phyloP scores from a whole-genome alignment of 2,797 vertebrate species.

The Melanogrammus aeglefinus region DNA sequence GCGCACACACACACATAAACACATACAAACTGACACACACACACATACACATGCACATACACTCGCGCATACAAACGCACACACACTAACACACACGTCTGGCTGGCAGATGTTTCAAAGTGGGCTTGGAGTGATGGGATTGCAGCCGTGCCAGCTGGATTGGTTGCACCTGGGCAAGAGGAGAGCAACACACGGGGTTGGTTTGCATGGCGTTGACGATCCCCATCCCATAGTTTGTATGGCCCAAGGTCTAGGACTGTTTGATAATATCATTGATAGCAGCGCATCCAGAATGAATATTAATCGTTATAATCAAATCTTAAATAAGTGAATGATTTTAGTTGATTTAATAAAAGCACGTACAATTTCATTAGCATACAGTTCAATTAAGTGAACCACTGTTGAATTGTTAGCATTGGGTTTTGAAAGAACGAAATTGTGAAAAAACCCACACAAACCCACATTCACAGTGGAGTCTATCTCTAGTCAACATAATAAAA shows the following conservation, averaged over 20 bases:
- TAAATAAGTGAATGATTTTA: background rate
- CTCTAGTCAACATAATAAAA: background rate
- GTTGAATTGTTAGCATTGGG: background rate
- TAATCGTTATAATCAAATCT: background rate
- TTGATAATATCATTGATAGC: background rate
- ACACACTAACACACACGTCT: background rate
- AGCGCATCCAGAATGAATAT: background rate
- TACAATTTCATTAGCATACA: background rate
- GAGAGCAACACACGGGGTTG: background rate
- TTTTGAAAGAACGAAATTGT: background rate
- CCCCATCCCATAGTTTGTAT: no score
- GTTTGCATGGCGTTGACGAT: background rate
- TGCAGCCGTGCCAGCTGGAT: background rate
- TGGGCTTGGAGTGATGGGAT: background rate
- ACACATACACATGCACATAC: conserved; percentile 26
- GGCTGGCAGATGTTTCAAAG: background rate
- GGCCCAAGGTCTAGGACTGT: background rate
- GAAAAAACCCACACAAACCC: background rate
- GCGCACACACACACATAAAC: background rate
- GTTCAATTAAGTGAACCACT: background rate
- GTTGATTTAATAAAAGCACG: background rate
- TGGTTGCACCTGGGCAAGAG: background rate
- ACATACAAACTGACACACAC: background rate
- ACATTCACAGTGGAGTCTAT: background rate
- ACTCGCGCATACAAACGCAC: background rate